phyloP scores from a whole-genome alignment of 1,140 invertebrate species.

The Polyergus mexicanus region DNA sequence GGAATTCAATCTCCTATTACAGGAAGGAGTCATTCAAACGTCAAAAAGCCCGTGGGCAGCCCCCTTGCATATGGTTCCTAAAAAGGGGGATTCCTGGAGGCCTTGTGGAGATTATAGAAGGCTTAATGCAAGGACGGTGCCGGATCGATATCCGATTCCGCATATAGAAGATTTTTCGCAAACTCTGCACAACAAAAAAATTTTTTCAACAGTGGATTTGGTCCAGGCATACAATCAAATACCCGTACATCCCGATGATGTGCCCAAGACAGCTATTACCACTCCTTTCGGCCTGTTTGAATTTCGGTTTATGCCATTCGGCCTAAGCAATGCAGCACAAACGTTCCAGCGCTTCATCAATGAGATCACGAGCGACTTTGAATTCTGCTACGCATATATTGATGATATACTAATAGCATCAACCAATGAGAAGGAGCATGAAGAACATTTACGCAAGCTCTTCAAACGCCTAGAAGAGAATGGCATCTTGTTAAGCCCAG shows the following conservation, averaged over 20 bases:
- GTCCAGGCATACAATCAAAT: no score
- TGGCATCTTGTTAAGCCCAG: not conserved
- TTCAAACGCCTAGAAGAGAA: not conserved
- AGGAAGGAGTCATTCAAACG: not conserved
- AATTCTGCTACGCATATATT: not conserved
- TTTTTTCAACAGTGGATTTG: constrained; percentile 11
- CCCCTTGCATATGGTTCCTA: not conserved
- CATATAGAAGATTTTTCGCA: constrained; percentile 67
- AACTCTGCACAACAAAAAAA: not conserved
- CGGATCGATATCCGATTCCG: constrained; percentile 72
- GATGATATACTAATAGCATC: not conserved
- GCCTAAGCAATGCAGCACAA: not conserved
- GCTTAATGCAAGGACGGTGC: no score
- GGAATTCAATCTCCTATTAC: not conserved
- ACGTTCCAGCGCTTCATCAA: not conserved
- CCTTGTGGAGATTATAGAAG: constrained; percentile 78
- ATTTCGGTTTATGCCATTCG: not conserved
- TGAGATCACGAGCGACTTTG: not conserved
- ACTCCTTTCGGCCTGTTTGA: constrained; percentile 1
- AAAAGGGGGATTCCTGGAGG: constrained; percentile 60
- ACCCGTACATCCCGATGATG: not conserved
- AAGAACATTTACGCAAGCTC: not conserved
- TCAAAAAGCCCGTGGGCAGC: constrained; percentile 23
- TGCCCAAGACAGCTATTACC: constrained; percentile 8
- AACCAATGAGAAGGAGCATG: not conserved